Percentiles rank a stretch among this genome's conserved stretches.
Evolutionary conservation across 2,113 vertebrate species (phyloP).

Genomic region (Thymallus thymallus): DNA sequence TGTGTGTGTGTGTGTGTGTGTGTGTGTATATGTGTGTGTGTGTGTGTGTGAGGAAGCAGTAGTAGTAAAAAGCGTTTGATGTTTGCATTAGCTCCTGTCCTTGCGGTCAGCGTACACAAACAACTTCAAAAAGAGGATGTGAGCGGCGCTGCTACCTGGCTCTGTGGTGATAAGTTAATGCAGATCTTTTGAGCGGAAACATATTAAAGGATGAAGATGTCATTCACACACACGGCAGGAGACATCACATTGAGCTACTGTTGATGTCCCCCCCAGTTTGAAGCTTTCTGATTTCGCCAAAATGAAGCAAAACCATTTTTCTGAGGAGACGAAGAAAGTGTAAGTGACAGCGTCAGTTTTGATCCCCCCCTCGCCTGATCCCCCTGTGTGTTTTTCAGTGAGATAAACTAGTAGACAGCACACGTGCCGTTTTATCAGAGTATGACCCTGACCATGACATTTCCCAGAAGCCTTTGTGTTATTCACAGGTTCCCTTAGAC

Average conservation of each 20-base stretch:
- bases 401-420: slow-evolving; percentile 7
- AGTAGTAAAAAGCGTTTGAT: not conserved
- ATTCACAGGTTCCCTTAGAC: not conserved
- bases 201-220: slow-evolving; percentile 49
- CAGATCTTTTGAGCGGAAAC: slow-evolving; percentile 51
- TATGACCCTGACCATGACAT: slow-evolving; percentile 30
- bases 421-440: slow-evolving; percentile 17
- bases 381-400: slow-evolving; percentile 15
- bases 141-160: slow-evolving; percentile 27
- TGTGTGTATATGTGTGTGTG: too few relatives aligned
- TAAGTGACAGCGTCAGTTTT: not conserved
- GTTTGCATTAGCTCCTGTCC: not conserved
- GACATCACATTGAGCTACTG: slow-evolving; percentile 39
- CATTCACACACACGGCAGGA: slow-evolving; percentile 43
- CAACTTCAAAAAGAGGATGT: slow-evolving; percentile 40
- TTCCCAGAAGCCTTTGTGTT: slow-evolving; percentile 4
- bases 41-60: not conserved
- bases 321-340: slow-evolving; percentile 17
- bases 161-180: slow-evolving; percentile 54
- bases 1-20: too few relatives aligned
- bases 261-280: slow-evolving; percentile 44
- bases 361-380: not conserved
- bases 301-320: slow-evolving; percentile 42
- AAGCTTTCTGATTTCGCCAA: slow-evolving; percentile 41
- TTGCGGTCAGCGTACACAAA: slow-evolving; percentile 56